Evolutionary conservation across 2,113 vertebrate genomes (phyloP).

Genomic region (Hylia prasina): DNA sequence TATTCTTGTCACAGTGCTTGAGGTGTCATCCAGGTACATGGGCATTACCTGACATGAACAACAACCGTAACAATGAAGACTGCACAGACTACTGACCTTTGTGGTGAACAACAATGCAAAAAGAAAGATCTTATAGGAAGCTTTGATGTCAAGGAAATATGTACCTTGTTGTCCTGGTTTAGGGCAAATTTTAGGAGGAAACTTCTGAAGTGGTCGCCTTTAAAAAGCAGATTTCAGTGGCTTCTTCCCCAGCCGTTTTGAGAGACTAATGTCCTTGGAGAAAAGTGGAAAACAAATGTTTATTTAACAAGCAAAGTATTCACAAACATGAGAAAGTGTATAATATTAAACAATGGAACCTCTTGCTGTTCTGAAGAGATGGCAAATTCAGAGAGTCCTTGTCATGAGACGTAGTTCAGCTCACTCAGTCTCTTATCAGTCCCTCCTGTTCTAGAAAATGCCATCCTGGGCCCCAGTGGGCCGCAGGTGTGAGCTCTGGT

Average conservation of each 20-base stretch:
- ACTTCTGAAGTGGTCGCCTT: not conserved
- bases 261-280: not conserved
- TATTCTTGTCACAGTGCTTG: too few species aligned
- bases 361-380: not conserved
- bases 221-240: not conserved
- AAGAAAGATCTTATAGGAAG: not conserved
- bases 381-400: not conserved
- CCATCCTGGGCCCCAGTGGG: accelerated
- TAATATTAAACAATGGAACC: not conserved
- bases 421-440: not conserved
- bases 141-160: not conserved
- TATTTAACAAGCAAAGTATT: not conserved
- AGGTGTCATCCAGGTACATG: not conserved
- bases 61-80: not conserved
- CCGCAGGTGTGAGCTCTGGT: not conserved
- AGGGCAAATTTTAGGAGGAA: not conserved
- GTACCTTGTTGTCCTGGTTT: not conserved
- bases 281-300: not conserved
- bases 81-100: not conserved
- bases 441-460: not conserved
- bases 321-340: not conserved
- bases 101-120: not conserved
- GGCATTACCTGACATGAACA: not conserved
- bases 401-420: not conserved
- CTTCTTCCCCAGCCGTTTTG: not conserved